phyloP scores from a whole-genome alignment of 2,888 invertebrate genomes.

The Lamellibrachia columna region DNA sequence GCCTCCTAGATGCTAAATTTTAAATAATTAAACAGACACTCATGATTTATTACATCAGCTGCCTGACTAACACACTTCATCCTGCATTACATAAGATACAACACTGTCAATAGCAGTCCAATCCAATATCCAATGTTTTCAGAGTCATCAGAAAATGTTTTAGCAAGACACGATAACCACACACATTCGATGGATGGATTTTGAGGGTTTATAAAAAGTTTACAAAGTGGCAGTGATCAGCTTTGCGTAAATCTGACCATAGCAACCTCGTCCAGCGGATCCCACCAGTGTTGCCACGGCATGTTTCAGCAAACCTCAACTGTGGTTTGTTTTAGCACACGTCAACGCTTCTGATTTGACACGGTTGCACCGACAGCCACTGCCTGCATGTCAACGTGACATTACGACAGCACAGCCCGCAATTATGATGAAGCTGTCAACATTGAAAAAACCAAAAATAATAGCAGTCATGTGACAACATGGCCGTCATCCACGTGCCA shows the following conservation, averaged over 20 bases:
- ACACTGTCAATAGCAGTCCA: background rate
- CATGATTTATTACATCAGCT: background rate
- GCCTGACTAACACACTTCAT: background rate
- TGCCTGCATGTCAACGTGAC: background rate
- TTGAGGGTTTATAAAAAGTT: background rate
- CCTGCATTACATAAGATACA: background rate
- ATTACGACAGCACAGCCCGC: background rate
- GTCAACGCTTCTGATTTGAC: background rate
- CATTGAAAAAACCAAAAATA: background rate
- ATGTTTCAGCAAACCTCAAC: background rate
- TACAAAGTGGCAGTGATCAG: background rate
- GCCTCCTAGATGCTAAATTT: background rate
- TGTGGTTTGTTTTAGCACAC: background rate
- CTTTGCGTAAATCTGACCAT: background rate
- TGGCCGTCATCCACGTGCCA: background rate
- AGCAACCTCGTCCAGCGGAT: background rate
- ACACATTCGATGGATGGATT: background rate
- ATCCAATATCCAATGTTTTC: background rate
- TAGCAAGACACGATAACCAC: background rate
- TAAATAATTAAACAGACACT: slow-evolving; percentile 6
- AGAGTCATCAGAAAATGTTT: background rate
- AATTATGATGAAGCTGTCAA: background rate
- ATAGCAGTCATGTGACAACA: background rate
- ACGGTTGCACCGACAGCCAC: background rate
- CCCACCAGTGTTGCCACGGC: slow-evolving; percentile 3